Evolutionary conservation across 2,888 invertebrate species (phyloP), one percentile per base, ranked within the genome.

Genomic region (Cartodere bifasciata): DNA sequence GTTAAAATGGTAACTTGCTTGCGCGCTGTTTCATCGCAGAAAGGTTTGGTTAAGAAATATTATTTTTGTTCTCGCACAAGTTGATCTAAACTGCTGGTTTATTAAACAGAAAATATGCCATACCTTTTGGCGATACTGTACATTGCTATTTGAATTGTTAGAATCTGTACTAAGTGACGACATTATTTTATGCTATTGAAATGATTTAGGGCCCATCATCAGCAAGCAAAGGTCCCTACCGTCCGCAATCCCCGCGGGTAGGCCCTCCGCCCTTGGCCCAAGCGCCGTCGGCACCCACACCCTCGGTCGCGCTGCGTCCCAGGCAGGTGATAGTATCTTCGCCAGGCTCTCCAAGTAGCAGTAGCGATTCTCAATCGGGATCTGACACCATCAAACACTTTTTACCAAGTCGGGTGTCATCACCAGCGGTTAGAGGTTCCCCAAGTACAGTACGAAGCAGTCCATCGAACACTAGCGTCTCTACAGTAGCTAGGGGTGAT

Each of bases 341-440:
- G 53, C 84, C 83, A 70, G 83, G 80, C 69, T 83, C 84, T 58
- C 81, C 83, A 73, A 83, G 81, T 72, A 82, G 75, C 73, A 83
- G 82, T 66, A 80, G 82, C 53, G 82, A 80, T 55, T 79, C 78
- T 47, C 80, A 79, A 56, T 79, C 79, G 51, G 83, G 82, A 47
- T 80, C 81, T 47, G 82, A 79, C 51, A 75, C 76, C 41, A 72
- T 76, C 57, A 78, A 76, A 55, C 74, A 75, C 58, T 60, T 58
- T 55, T 56, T 60, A 46, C 57, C 57, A 46, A 54, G 57, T 48
- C 56, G 61, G 37, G 59, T 58, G 30, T 53, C 53, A 46, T 59
- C 58, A 32, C 58, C 59, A 31, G 55, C 55, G 54, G 63, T 46
- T 32, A 29, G 37, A 47, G 52, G 23, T 42, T 49, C 22, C 58